These are phyloP conservation scores for Apodemia mormo DNA, from an alignment of 2,888 invertebrate genomes.

Conservation along the genomic window DNA sequence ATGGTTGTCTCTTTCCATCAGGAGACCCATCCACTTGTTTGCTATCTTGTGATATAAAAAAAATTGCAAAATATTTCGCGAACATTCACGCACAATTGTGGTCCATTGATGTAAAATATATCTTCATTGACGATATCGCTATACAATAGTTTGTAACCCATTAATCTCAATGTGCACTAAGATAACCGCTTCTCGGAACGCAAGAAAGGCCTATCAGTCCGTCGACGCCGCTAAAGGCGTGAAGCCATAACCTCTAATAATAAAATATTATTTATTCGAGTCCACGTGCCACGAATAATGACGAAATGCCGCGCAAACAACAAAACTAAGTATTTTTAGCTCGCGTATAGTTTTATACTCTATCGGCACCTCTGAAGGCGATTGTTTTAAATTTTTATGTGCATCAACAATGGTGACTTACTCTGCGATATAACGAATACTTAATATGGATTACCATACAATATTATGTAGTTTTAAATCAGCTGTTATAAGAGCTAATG, in stretches of 20 bases:
- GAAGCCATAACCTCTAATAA: conserved; percentile 75
- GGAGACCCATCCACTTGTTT: too few relatives aligned
- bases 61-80: neutral
- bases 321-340: conserved; percentile 68
- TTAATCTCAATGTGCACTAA: conserved; percentile 38
- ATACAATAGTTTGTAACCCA: neutral
- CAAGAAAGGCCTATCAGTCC: conserved; percentile 75
- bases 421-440: neutral
- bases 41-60: neutral
- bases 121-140: neutral
- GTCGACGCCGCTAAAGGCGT: conserved; percentile 66
- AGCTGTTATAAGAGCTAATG: neutral
- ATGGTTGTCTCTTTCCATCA: too few relatives aligned
- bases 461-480: conserved; percentile 24
- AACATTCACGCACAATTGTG: conserved; percentile 11
- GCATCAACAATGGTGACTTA: conserved; percentile 16
- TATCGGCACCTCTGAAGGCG: conserved; percentile 61
- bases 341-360: conserved; percentile 56
- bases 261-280: conserved; percentile 79
- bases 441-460: conserved; percentile 14
- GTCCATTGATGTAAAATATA: neutral
- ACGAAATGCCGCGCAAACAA: conserved; percentile 67
- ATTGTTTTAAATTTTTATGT: conserved; percentile 43
- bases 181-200: conserved; percentile 74
- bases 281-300: conserved; percentile 77